phyloP scores from a whole-genome alignment of 2,113 vertebrate genomes.

The Eretmochelys imbricata region DNA sequence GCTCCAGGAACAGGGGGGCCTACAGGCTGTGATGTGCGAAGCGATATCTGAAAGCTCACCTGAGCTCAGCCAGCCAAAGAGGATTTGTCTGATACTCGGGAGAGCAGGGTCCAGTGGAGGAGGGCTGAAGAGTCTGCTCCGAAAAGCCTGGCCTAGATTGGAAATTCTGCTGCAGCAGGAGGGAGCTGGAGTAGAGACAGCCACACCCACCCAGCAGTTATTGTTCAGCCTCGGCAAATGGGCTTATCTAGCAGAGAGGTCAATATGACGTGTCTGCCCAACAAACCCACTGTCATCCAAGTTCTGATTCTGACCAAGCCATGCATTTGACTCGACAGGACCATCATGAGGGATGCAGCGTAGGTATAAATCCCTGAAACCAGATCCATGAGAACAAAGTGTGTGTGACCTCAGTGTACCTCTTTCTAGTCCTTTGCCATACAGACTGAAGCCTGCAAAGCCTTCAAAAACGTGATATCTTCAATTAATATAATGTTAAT shows the following conservation, averaged over 20 bases:
- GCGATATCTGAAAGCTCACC: not conserved
- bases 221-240: rapidly evolving
- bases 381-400: rapidly evolving
- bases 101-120: not conserved
- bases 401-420: rapidly evolving
- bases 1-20: not conserved
- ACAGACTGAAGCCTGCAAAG: not conserved
- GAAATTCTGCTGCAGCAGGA: not conserved
- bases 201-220: not conserved
- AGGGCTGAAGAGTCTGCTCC: not conserved
- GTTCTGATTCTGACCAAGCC: not conserved
- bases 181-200: not conserved
- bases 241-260: not conserved
- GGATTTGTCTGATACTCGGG: not conserved
- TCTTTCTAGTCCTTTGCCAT: rapidly evolving
- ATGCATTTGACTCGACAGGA: rapidly evolving
- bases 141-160: not conserved
- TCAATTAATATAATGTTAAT: rapidly evolving
- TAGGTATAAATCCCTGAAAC: not conserved
- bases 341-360: not conserved
- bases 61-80: not conserved
- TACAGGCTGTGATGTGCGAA: rapidly evolving
- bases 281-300: rapidly evolving
- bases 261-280: rapidly evolving
- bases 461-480: rapidly evolving